Evolutionary conservation across 2,113 vertebrate genomes (phyloP), one percentile per base, ranked within the genome.

Genomic region (Echinops telfairi): DNA sequence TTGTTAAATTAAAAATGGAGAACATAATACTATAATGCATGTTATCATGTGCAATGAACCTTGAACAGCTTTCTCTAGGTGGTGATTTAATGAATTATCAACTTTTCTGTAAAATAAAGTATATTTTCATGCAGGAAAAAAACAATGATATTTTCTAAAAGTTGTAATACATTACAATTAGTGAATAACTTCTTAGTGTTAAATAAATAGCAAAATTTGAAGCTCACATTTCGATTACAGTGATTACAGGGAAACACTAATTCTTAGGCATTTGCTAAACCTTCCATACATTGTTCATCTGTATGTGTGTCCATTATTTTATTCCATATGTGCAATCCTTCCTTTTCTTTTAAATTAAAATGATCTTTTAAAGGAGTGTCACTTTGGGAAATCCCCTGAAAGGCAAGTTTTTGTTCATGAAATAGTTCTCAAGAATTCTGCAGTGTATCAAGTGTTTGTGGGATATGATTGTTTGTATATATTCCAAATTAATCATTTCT

Each of bases 21-120:
- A 53, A 6, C 2, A 22, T 62, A 33, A 86, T 77, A 62, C 29
- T 33, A 31, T 90, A 57, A 88, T 66, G 2, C 14, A 88, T 36
- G 75, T 79, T 75, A 78, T 81, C 82, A 82, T 71, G 31, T 16
- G 23, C 7, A 92, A 88, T 36, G 11, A 79, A 79, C 38, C 57
- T 86, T 80, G 90, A 27, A 43, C 22, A 85, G 33, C 38, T 75
- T 57, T 84, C 47, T 75, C 10, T 64, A 60, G 1, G 73, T 58
- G 25, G 10, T 64, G 4, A 84, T 0, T 68, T 71, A 81, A 81
- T 66, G 12, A 91, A 77, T 80, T 87, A 78, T 17, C 33, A 85
- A 43, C n/a, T 88, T 92, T 95, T 92, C 53, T 36, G 8, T n/a
- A 83, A 78, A 89, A 62, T 62, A 62, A 22, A 53, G 12, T 53